Conservation (phyloP, 2,113 vertebrate species). For the Gorsachius goisagi region DNA sequence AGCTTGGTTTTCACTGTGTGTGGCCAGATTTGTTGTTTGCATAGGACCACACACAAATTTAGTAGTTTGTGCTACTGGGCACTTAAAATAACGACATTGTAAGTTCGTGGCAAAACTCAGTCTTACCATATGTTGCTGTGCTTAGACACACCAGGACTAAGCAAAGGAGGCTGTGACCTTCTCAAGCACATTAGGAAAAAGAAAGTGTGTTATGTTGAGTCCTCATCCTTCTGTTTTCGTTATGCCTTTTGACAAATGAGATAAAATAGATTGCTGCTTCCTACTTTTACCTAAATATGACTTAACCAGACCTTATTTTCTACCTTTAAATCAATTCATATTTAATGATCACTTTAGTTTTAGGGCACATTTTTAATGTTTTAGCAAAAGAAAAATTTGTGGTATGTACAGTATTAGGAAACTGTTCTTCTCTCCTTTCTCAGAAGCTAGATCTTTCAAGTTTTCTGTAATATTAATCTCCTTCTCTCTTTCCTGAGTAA, state of each 20-base stretch:
- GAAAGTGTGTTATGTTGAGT: not conserved
- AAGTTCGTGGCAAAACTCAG: not conserved
- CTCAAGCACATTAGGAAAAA: not conserved
- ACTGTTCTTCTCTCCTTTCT: conserved; percentile 14
- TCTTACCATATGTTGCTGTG: conserved; percentile 7
- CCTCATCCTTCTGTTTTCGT: not conserved
- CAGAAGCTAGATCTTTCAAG: conserved; percentile 45
- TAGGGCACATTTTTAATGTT: conserved; percentile 19
- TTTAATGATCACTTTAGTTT: conserved; percentile 29
- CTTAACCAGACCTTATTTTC: not conserved
- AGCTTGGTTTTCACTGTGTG: conserved; percentile 45
- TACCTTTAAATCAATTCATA: conserved; percentile 3
- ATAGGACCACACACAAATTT: conserved; percentile 58
- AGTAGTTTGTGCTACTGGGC: conserved; percentile 47
- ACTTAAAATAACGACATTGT: conserved; percentile 25
- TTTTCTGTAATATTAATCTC: conserved; percentile 58
- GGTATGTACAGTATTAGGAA: conserved; percentile 28
- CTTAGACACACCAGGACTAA: not conserved
- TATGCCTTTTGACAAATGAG: not conserved
- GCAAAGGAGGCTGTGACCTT: not conserved
- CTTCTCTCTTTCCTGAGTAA: conserved; percentile 31
- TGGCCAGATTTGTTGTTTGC: conserved; percentile 60
- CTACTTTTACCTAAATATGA: not conserved
- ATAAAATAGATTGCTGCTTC: not conserved
- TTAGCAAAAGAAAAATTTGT: conserved; percentile 13